Evolutionary conservation across 2,888 invertebrate genomes (phyloP).

Genomic region (Creontiades dilutus): DNA sequence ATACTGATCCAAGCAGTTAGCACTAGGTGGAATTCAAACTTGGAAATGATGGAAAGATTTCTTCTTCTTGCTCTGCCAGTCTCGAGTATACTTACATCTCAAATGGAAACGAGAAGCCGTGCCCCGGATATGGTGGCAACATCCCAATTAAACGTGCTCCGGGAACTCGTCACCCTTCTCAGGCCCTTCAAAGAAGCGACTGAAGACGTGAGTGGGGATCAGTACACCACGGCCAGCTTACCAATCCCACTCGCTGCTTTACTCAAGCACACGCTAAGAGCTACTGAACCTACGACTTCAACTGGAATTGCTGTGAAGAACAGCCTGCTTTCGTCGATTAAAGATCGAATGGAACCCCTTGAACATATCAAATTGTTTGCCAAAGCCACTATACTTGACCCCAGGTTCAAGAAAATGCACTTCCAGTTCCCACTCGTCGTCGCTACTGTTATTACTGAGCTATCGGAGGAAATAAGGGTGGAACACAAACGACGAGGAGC

Average conservation of each 20-base stretch:
- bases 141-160: not conserved
- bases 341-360: not conserved
- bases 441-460: not conserved
- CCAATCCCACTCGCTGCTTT: not conserved
- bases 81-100: not conserved
- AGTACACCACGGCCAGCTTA: not conserved
- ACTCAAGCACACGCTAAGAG: not conserved
- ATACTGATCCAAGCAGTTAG: conserved; percentile 68
- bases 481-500: not conserved
- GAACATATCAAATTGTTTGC: not conserved
- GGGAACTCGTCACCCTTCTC: conserved; percentile 8
- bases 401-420: not conserved
- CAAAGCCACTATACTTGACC: conserved; percentile 9
- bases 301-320: not conserved
- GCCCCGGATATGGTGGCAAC: not conserved
- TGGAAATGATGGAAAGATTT: conserved; percentile 75
- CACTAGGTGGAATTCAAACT: conserved; percentile 75
- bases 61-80: conserved; percentile 69
- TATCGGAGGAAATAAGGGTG: not conserved
- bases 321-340: not conserved
- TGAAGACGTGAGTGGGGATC: not conserved
- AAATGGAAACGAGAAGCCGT: not conserved
- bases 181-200: conserved; percentile 29
- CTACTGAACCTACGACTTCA: not conserved
- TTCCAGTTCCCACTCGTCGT: not conserved